These are phyloP conservation scores for Psilanteris sp. DNA, from an alignment of 1,140 invertebrate species.

Conservation along the genomic window DNA sequence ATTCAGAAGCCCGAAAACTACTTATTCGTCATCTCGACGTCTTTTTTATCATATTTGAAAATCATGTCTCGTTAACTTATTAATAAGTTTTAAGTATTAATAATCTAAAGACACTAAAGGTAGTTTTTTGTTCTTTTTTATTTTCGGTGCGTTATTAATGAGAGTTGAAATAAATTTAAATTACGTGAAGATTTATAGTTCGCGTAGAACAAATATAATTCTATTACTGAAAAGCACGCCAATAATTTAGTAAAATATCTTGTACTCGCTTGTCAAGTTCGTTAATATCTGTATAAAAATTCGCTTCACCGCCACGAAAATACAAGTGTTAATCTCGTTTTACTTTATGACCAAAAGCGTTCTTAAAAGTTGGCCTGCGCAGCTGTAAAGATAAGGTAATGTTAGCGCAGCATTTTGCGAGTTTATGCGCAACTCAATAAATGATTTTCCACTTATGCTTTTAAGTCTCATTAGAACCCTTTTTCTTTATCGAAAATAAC, in stretches of 20 bases:
- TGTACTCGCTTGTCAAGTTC: constrained; percentile 25
- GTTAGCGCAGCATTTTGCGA: constrained; percentile 43
- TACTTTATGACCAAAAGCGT: constrained; percentile 44
- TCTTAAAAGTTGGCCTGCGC: constrained; percentile 51
- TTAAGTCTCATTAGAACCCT: constrained; percentile 40
- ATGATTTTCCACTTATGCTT: constrained; percentile 50
- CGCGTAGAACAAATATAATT: no score
- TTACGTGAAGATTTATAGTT: no score
- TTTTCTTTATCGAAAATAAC: constrained; percentile 25
- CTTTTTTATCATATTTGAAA: no score
- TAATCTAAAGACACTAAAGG: no score
- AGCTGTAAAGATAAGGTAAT: constrained; percentile 51
- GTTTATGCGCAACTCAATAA: constrained; percentile 47
- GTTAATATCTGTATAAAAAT: constrained; percentile 40
- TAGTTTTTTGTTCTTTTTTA: no score
- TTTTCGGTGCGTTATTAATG: no score
- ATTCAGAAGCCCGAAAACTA: constrained; percentile 16
- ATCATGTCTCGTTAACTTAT: no score
- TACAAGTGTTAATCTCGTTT: constrained; percentile 49
- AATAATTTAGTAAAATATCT: constrained; percentile 7
- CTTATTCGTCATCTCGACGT: constrained; percentile 4
- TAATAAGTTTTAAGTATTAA: no score
- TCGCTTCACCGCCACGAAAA: constrained; percentile 39
- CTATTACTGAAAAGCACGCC: no score
- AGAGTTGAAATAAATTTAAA: no score